A percentile compares a stretch with the other conserved stretches of the same genome.
phyloP scores from a whole-genome alignment of 2,888 invertebrate genomes.

The Aporophyla nigra region DNA sequence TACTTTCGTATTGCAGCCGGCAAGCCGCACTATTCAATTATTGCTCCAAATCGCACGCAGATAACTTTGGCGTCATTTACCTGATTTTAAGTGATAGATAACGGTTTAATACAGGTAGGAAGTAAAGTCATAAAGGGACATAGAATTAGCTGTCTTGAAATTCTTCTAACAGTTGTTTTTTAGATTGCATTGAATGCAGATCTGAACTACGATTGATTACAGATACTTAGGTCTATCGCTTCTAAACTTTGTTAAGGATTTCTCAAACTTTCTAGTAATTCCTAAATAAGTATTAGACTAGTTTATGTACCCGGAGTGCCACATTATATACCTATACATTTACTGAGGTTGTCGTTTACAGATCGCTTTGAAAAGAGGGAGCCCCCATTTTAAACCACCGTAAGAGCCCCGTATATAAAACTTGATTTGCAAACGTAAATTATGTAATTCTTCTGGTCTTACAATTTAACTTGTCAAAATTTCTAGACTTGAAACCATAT shows the following conservation, averaged over 20 bases:
- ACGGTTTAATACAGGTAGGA: conserved; percentile 34
- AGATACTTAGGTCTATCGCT: neutral
- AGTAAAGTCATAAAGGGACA: conserved; percentile 1
- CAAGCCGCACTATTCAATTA: conserved; percentile 75
- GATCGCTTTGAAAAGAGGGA: too few species aligned
- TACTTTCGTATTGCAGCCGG: conserved; percentile 87
- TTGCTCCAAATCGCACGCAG: conserved; percentile 65
- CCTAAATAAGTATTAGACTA: neutral
- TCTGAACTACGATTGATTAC: neutral
- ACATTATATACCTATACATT: neutral
- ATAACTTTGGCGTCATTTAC: conserved; percentile 44
- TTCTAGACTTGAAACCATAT: too few species aligned
- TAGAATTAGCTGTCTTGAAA: neutral
- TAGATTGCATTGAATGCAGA: too few species aligned
- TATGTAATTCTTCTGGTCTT: too few species aligned
- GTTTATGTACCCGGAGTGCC: neutral
- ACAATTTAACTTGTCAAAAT: too few species aligned
- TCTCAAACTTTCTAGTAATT: neutral
- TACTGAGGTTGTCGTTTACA: too few species aligned
- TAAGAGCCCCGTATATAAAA: too few species aligned
- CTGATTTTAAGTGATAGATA: conserved; percentile 39
- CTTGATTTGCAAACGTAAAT: too few species aligned
- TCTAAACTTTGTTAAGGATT: neutral
- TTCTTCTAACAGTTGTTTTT: neutral
- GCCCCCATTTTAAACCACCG: too few species aligned